Conservation (phyloP, 2,797 vertebrate genomes). For the Brotogeris chrysoptera region DNA sequence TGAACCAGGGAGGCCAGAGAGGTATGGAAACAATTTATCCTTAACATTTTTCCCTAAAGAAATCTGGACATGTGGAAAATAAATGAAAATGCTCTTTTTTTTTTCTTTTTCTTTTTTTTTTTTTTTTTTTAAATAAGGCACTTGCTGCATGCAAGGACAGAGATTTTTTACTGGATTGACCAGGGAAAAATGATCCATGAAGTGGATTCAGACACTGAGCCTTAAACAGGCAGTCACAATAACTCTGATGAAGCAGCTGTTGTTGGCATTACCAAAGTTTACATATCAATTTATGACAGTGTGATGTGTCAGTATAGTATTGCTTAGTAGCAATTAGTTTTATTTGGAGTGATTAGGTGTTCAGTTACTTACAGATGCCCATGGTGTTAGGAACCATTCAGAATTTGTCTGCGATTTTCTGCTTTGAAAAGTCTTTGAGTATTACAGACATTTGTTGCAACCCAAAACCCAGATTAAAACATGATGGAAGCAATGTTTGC, state of each 20-base stretch:
- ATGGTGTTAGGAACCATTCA: neutral
- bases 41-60: neutral
- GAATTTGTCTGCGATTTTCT: neutral
- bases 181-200: constrained; percentile 9
- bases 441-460: neutral
- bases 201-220: neutral
- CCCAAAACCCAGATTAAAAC: neutral
- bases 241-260: constrained; percentile 54
- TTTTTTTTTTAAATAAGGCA: neutral
- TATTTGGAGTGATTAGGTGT: neutral
- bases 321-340: constrained; percentile 38
- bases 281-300: constrained; percentile 38
- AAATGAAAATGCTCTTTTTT: neutral
- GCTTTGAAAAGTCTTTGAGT: neutral
- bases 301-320: constrained; percentile 17
- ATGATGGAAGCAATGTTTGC: neutral
- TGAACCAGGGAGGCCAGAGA: neutral
- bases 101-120: too few species aligned
- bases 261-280: constrained; percentile 56
- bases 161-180: neutral
- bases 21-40: neutral
- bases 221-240: neutral
- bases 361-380: neutral
- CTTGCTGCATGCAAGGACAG: neutral
- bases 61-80: neutral